These are phyloP conservation scores for Enteromius fasciolatus DNA, from an alignment of 2,797 vertebrate species.

Conservation along the genomic window DNA sequence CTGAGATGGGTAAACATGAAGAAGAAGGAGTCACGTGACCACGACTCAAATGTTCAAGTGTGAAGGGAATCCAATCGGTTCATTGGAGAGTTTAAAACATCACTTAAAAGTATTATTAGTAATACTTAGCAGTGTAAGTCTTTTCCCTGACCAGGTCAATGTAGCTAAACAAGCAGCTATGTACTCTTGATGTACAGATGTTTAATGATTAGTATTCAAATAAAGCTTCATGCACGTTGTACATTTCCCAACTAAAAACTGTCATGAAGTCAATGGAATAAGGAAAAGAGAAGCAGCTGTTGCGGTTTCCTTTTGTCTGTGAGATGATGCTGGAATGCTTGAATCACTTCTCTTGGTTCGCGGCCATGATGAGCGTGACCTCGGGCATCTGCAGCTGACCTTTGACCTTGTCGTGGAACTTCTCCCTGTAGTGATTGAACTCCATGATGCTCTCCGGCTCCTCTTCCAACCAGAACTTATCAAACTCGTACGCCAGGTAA, in stretches of 20 bases:
- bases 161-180: slow-evolving; percentile 17
- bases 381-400: slow-evolving; percentile 80
- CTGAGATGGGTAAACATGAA: slow-evolving; percentile 65
- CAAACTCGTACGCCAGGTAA: slow-evolving; percentile 94
- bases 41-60: slow-evolving; percentile 33
- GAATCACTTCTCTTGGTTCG: slow-evolving; percentile 62
- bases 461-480: slow-evolving; percentile 96
- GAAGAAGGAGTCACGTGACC: slow-evolving; percentile 40
- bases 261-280: slow-evolving; percentile 35
- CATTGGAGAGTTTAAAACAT: background rate
- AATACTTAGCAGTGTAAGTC: slow-evolving; percentile 48
- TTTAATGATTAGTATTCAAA: slow-evolving; percentile 63
- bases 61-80: slow-evolving; percentile 27
- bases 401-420: slow-evolving; percentile 90
- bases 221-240: slow-evolving; percentile 26
- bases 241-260: slow-evolving; percentile 37
- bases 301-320: background rate
- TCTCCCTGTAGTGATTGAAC: slow-evolving; percentile 96
- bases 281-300: background rate
- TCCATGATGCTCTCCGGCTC: slow-evolving; percentile 98
- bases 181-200: slow-evolving; percentile 45
- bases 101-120: slow-evolving; percentile 18
- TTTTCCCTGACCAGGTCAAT: slow-evolving; percentile 54
- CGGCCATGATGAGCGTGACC: slow-evolving; percentile 75
- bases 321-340: background rate